phyloP scores from a whole-genome alignment of 2,888 invertebrate genomes.

The Leptarthrus brevirostris region DNA sequence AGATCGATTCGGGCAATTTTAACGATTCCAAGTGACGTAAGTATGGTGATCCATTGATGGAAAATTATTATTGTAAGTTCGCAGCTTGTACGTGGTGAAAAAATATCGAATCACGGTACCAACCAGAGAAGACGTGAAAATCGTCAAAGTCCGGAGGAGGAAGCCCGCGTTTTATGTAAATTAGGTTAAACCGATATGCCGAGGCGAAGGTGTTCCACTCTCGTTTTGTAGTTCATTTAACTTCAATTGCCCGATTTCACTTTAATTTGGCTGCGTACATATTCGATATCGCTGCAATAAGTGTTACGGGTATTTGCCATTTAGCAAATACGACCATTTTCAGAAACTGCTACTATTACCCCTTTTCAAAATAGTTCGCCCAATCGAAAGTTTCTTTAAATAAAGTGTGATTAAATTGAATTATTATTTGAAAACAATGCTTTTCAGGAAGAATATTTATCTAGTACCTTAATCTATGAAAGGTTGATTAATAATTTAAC shows the following conservation, averaged over 20 bases:
- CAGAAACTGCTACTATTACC: no score
- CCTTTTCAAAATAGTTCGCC: no score
- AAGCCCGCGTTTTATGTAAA: slow-evolving; percentile 45
- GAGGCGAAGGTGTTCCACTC: slow-evolving; percentile 42
- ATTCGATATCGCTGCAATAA: neutral
- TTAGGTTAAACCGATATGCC: slow-evolving; percentile 35
- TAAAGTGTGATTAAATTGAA: no score
- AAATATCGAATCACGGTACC: neutral
- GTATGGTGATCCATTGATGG: slow-evolving; percentile 37
- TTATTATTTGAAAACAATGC: no score
- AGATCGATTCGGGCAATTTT: slow-evolving; percentile 29
- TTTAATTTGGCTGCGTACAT: neutral
- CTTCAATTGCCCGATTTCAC: slow-evolving; percentile 24
- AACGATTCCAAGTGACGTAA: slow-evolving; percentile 43
- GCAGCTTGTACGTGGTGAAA: neutral
- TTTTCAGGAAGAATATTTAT: no score
- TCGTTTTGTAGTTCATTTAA: slow-evolving; percentile 25
- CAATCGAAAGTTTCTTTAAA: no score
- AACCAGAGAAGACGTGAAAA: slow-evolving; percentile 23
- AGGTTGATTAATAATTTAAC: no score
- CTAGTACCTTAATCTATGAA: no score
- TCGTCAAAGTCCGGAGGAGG: slow-evolving; percentile 35
- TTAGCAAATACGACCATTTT: no score
- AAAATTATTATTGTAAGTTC: slow-evolving; percentile 27
- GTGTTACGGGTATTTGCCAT: neutral